Evolutionary conservation across 53 echinoderm and acorn worm genomes (phyloP).

Genomic region (Echinarachnius parma): DNA sequence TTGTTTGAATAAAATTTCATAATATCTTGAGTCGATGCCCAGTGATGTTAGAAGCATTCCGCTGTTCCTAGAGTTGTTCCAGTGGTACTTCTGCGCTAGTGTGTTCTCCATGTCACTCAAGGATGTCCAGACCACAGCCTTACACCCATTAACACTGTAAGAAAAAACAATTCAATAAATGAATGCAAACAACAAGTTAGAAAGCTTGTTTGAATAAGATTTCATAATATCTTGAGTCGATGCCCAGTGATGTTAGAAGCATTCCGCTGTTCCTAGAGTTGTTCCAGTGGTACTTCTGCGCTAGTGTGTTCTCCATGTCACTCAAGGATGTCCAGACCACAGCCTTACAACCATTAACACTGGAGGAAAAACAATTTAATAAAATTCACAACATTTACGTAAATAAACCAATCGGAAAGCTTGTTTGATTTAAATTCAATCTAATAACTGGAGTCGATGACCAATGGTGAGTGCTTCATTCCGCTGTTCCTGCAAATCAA

Average conservation of each 20-base stretch:
- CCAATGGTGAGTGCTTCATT: too few relatives aligned
- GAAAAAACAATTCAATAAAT: too few relatives aligned
- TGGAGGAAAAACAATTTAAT: too few relatives aligned
- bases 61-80: conserved; percentile 86
- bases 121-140: conserved; percentile 60
- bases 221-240: conserved; percentile 93
- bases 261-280: conserved; percentile 82
- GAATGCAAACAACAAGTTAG: too few relatives aligned
- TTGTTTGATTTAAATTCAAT: too few relatives aligned
- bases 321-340: conserved; percentile 76
- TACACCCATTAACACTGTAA: too few relatives aligned
- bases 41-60: conserved; percentile 74
- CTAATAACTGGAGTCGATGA: too few relatives aligned
- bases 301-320: conserved; percentile 88
- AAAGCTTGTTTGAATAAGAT: too few relatives aligned
- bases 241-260: conserved; percentile 74
- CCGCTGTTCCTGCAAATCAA: too few relatives aligned
- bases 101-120: conserved; percentile 92
- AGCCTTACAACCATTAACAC: too few relatives aligned
- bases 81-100: conserved; percentile 87
- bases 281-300: conserved; percentile 91
- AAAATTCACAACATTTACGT: too few relatives aligned
- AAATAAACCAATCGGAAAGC: too few relatives aligned
- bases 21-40: conserved; percentile 89
- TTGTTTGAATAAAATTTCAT: conserved; percentile 46